These are phyloP conservation scores for Toxotes lorentzi DNA, from an alignment of 2,797 vertebrate species.

Conservation along the genomic window DNA sequence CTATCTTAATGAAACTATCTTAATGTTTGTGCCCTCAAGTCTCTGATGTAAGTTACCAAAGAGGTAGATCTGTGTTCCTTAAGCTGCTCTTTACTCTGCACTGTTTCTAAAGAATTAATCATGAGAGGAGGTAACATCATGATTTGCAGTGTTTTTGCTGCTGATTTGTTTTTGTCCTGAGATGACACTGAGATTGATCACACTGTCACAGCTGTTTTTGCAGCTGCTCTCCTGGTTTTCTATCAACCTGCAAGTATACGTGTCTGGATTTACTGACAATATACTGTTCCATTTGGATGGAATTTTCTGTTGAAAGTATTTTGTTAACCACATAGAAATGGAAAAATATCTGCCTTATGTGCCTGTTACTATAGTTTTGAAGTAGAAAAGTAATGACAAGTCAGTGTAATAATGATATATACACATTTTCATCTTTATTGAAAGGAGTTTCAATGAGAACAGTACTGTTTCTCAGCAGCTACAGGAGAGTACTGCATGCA, in stretches of 20 bases:
- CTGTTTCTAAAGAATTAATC: background rate
- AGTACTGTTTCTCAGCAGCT: constrained; percentile 73
- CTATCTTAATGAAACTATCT: background rate
- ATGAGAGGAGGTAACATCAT: background rate
- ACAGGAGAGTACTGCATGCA: constrained; percentile 85
- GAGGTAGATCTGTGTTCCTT: background rate
- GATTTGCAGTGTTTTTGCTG: background rate
- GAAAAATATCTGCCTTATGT: background rate
- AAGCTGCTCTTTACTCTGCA: background rate
- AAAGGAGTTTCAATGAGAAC: constrained; percentile 73
- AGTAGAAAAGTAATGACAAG: constrained; percentile 1
- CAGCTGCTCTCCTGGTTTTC: background rate
- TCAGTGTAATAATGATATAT: constrained; percentile 35
- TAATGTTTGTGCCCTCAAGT: background rate
- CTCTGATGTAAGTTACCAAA: background rate
- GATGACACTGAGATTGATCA: background rate
- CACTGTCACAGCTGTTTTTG: background rate
- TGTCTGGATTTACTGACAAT: background rate
- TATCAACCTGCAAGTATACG: background rate
- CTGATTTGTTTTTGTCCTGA: background rate
- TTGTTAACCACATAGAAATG: background rate
- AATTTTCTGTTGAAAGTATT: background rate
- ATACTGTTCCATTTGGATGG: background rate
- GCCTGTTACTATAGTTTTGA: background rate
- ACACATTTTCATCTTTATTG: constrained; percentile 84